Base-by-base conservation (phyloP, 2,113 vertebrate species). In the Stomatorhinus ivindoensis region DNA sequence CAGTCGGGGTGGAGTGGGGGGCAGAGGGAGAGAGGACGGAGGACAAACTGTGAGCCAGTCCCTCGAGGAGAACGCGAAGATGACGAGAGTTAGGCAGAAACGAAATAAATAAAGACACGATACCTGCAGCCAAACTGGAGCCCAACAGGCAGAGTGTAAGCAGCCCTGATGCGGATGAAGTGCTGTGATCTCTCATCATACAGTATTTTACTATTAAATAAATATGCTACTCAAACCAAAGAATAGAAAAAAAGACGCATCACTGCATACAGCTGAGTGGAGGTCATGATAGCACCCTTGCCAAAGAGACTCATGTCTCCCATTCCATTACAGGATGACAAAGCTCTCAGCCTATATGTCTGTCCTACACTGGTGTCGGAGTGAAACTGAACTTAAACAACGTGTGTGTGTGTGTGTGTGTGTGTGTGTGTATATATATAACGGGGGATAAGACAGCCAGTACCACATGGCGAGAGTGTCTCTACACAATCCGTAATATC, bases 271-370 rank as follows among this genome's bases (percentile, higher is more conserved):
- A 95, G 69, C 80, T 89, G 88, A 88, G 92, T 46, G 84, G 88
- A 46, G 50, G 51, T 92, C 92, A 93, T 19, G 47, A 93, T 96
- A 97, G 97, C 97, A 97, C 97, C 97, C 97, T 95, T 90, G 92
- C 86, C 93, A 95, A 92, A 90, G 90, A 61, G 27, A 44, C 92
- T 92, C 87, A 42, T 19, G 31, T 80, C 73, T 80, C 73, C 73
- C 35, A 80, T 6, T 42, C 4, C 73, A 42, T 42, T 80, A 17
- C 17, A 80, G 10, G 15, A 39, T 35, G n/a, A 73, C 65, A 27
- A 13, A 4, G 8, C 9, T 7, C 69, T 73, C 27, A 35, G 27
- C 31, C 11, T 2, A 4, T 35, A 6, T 31, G 31, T 73, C 31
- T 31, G 31, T 73, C 31, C 31, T 39, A 80, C 27, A 80, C 35